Evolutionary conservation across 30 jellyfish, hydroid and myxozoan species (phyloP), one percentile per base, ranked within the genome.

Genomic region (Pelagia noctiluca): DNA sequence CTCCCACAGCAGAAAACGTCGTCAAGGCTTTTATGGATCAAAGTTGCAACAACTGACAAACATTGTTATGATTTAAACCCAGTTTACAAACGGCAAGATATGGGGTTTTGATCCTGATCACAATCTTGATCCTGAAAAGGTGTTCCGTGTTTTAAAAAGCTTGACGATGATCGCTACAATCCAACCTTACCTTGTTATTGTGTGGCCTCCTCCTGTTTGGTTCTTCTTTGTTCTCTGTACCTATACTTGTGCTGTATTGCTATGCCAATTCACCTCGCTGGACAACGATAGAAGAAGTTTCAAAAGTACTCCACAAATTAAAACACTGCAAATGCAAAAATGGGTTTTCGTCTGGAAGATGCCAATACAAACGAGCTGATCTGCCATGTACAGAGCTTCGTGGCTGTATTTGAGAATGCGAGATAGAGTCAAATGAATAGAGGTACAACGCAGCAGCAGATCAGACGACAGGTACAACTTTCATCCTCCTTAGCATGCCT

Each of bases 371-470:
- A 42, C 8, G 57, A n/a, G n/a, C n/a, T n/a, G n/a, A n/a, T n/a
- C n/a, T n/a, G n/a, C n/a, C n/a, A n/a, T n/a, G n/a, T n/a, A 42
- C 57, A 42, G 57, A 42, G 57, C 57, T 42, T 42, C 16, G 57
- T 16, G 16, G 57, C 30, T n/a, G n/a, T n/a, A n/a, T n/a, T n/a
- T n/a, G n/a, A n/a, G n/a, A n/a, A n/a, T n/a, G n/a, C n/a, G n/a
- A n/a, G n/a, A n/a, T n/a, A n/a, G n/a, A n/a, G n/a, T n/a, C n/a
- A n/a, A n/a, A n/a, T n/a, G n/a, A n/a, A n/a, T n/a, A n/a, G n/a
- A n/a, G n/a, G n/a, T n/a, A n/a, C n/a, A n/a, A n/a, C n/a, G n/a
- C n/a, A n/a, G n/a, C n/a, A n/a, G n/a, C n/a, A n/a, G n/a, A n/a
- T n/a, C n/a, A n/a, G n/a, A n/a, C n/a, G n/a, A n/a, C n/a, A n/a